Conservation (phyloP, 1,140 invertebrate genomes). For the Bombus difficillimus region DNA sequence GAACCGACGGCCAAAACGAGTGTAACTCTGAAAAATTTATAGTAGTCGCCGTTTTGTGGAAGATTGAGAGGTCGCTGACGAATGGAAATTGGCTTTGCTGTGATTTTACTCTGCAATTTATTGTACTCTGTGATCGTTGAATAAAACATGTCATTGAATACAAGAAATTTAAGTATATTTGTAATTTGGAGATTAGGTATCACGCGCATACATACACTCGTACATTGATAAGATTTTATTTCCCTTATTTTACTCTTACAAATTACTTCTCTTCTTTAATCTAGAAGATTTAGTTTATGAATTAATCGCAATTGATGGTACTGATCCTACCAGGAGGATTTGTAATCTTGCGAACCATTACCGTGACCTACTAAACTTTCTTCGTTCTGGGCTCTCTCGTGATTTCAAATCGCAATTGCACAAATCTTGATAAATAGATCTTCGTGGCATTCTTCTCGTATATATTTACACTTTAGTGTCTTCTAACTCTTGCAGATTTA, state of each 20-base stretch:
- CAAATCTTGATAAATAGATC: not conserved
- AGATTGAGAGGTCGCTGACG: slow-evolving; percentile 9
- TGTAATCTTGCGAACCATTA: not conserved
- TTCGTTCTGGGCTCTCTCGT: not conserved
- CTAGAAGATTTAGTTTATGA: not conserved
- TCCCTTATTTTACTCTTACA: not conserved
- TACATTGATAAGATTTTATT: not conserved
- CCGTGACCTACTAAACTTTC: not conserved
- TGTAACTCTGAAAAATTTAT: slow-evolving; percentile 18
- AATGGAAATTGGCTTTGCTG: too few species aligned
- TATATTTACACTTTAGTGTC: not conserved
- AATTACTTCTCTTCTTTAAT: not conserved
- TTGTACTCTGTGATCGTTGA: not conserved
- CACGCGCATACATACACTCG: too few species aligned
- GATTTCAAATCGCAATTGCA: not conserved
- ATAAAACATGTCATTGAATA: not conserved
- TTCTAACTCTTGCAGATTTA: not conserved
- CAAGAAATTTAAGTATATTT: not conserved
- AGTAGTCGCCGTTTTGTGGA: not conserved
- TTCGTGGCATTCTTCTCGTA: not conserved
- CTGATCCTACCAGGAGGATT: not conserved
- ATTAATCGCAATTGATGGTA: not conserved
- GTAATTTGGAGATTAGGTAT: not conserved
- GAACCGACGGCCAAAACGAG: not conserved
- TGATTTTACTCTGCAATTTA: not conserved